Evolutionary conservation across 1,140 invertebrate species (phyloP).

Genomic region (Maconellicoccus hirsutus): DNA sequence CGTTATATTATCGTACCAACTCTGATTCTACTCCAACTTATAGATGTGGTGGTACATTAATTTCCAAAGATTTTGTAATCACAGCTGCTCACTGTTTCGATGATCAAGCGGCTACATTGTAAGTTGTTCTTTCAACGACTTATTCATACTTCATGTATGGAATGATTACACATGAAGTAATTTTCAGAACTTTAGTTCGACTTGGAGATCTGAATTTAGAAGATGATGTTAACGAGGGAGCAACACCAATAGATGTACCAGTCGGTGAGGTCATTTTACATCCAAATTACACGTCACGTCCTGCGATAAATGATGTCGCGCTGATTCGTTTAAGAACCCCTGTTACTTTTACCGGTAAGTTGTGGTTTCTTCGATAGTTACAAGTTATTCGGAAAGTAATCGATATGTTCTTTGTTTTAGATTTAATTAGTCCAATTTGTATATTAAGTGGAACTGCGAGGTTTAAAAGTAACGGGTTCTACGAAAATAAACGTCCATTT

Average conservation of each 20-base stretch:
- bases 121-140: background rate
- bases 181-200: conserved; percentile 29
- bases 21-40: conserved; percentile 13
- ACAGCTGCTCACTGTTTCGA: conserved; percentile 79
- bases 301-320: conserved; percentile 40
- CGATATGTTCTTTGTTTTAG: conserved; percentile 37
- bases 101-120: background rate
- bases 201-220: conserved; percentile 31
- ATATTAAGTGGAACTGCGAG: conserved; percentile 43
- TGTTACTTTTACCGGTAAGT: conserved; percentile 36
- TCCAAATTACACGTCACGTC: conserved; percentile 35
- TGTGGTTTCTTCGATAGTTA: too few species aligned
- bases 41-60: conserved; percentile 75
- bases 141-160: too few species aligned
- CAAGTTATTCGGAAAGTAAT: too few species aligned
- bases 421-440: conserved; percentile 59
- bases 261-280: conserved; percentile 33
- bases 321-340: conserved; percentile 36
- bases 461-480: conserved; percentile 38
- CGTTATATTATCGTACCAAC: conserved; percentile 45
- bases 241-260: conserved; percentile 28
- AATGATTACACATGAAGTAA: too few species aligned
- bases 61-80: conserved; percentile 73
- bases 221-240: conserved; percentile 28
- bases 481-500: conserved; percentile 44